These are phyloP conservation scores for Noctua comes DNA, from an alignment of 2,888 invertebrate genomes.

Conservation along the genomic window DNA sequence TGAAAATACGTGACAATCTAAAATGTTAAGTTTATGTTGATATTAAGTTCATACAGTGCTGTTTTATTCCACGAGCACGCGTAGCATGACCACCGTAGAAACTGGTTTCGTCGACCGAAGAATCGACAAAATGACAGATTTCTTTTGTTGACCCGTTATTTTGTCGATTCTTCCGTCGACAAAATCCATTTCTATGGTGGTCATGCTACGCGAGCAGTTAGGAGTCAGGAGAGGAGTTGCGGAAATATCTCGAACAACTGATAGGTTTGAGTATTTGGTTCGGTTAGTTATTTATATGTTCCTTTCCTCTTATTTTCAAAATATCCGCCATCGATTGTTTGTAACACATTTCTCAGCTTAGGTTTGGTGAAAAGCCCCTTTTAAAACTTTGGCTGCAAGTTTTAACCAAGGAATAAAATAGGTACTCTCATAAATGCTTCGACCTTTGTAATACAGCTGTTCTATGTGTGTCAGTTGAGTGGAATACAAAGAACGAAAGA, in stretches of 20 bases:
- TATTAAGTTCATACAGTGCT: neutral
- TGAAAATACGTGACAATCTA: neutral
- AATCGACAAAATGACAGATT: too few species aligned
- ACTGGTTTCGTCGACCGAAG: too few species aligned
- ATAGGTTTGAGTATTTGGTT: neutral
- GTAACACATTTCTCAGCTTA: neutral
- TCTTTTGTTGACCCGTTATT: too few species aligned
- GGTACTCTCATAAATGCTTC: neutral
- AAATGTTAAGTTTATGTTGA: neutral
- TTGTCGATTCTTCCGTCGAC: too few species aligned
- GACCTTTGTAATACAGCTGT: neutral
- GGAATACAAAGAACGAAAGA: constrained; percentile 1
- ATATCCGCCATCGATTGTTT: neutral
- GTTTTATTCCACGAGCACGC: neutral
- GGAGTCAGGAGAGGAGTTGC: too few species aligned
- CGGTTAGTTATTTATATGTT: neutral
- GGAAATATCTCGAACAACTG: neutral
- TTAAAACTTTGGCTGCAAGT: neutral
- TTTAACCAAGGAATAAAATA: neutral
- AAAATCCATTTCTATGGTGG: too few species aligned
- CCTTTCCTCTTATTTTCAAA: neutral
- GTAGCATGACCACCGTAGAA: too few species aligned
- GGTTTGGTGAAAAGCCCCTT: neutral
- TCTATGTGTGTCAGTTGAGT: neutral
- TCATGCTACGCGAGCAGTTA: neutral